Base-by-base conservation (phyloP, 2,888 invertebrate species). In the Scaptomyza caliginosa region DNA sequence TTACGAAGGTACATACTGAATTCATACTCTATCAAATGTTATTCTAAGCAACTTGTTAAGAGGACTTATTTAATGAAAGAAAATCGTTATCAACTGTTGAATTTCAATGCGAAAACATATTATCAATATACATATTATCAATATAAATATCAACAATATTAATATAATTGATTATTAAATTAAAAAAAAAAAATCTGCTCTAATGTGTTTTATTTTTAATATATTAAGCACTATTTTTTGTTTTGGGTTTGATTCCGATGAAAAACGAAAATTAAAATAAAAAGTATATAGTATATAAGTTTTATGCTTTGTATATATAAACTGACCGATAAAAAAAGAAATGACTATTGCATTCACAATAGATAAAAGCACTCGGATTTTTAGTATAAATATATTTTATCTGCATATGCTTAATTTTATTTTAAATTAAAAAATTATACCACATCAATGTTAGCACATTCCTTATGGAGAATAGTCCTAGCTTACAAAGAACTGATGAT, bases 11-110 rank as follows among this genome's bases (percentile, higher is more conserved):
- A 42, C 6, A 34, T 10, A 34, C n/a, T 38, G 11, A 24, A 21
- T 30, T 32, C 36, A 56, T n/a, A 48, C 21, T 54, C 46, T 65
- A 34, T 45, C 24, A 16, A 13, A 50, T 51, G 48, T 66, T 70
- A 43, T 58, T 42, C 7, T 30, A 43, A 16, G 39, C 11, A 48
- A 51, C 17, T 50, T 54, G 51, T 63, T 59, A 52, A 13, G 11
- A 21, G 45, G 43, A n/a, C n/a, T 32, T 0, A 26, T 36, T 39
- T 56, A 49, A 21, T 40, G 11, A 30, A 48, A 48, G 4, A 30
- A 48, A 54, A 46, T 49, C 46, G 58, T 58, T 69, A 58, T 19
- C 26, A 49, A 42, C 28, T 60, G 71, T 71, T 71, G 46, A 67
- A 52, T 46, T 40, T 60, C 6, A 39, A 30, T 17, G 39, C 17